Evolutionary conservation across 1,140 invertebrate species (phyloP), one percentile per base, ranked within the genome.

Genomic region (Trichonephila inaurata): DNA sequence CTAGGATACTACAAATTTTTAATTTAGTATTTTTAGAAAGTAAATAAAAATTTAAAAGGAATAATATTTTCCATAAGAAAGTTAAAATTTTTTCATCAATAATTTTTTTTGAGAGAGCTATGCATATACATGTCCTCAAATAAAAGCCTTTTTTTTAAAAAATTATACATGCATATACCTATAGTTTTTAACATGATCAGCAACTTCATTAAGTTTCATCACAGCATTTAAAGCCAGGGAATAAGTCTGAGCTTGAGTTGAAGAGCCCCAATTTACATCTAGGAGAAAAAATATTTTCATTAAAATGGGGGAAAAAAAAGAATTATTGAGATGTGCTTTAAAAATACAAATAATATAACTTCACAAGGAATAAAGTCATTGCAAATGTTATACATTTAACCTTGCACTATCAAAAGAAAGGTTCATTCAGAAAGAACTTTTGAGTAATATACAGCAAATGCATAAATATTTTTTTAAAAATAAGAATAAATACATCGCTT

Each of bases 221-320:
- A 97, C 95, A 8, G 96, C 95, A 77, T 96, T 95, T 19, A 97
- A 95, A 40, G 97, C 97, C 86, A 95, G 96, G 83, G 95, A 96
- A 95, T 97, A 97, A 0, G 96, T 96, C 96, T 99, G 96, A 58
- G 97, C 97, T 95, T 97, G 97, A 14, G 96, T 96, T 7, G 97
- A 97, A 14, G 96, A 97, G 7, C 97, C 97, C 97, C 97, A 97
- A 94, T 97, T 97, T 3, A 97, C 96, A 95, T 97, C 97, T 97
- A 94, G 12, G 77, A 91, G 21, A 81, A 81, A 21, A 60, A 14
- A 69, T 1, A 12, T 51, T 12, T 51, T 10, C 0, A 51, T 51
- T 10, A 10, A 51, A 51, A 51, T 51, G 7, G 5, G 3, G 6
- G 0, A 51, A 51, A 10, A 64, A 64, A 19, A 64, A 19, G 5